Conservation (phyloP, 2,888 invertebrate genomes). For the Hirtodrosophila duncani region DNA sequence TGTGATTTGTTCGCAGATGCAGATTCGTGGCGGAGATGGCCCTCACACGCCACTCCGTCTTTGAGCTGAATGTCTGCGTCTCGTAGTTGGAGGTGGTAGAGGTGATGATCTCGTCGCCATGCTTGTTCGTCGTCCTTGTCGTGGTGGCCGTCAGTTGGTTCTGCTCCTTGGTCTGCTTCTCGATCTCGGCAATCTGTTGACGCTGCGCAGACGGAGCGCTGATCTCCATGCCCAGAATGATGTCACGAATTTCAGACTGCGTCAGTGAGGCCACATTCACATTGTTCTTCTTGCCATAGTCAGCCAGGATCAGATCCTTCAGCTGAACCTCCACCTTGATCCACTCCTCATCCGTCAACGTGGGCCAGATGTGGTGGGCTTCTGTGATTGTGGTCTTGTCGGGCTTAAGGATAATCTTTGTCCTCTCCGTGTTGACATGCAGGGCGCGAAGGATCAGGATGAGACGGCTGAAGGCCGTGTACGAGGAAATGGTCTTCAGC, state of each 20-base stretch:
- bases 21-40: slow-evolving; percentile 99
- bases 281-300: slow-evolving; percentile 99
- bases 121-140: slow-evolving; percentile 98
- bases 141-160: slow-evolving; percentile 98
- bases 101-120: slow-evolving; percentile 99
- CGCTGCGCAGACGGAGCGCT: slow-evolving; percentile 99
- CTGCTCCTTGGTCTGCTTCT: slow-evolving; percentile 99
- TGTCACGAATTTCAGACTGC: slow-evolving; percentile 99
- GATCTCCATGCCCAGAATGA: slow-evolving; percentile 99
- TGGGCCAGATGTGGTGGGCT: slow-evolving; percentile 99
- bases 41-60: slow-evolving; percentile 99
- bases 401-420: slow-evolving; percentile 98
- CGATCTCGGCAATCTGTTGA: slow-evolving; percentile 99
- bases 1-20: slow-evolving; percentile 98
- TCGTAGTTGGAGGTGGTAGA: slow-evolving; percentile 99
- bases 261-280: slow-evolving; percentile 99
- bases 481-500: slow-evolving; percentile 99
- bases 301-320: slow-evolving; percentile 98
- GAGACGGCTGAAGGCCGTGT: slow-evolving; percentile 98
- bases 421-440: slow-evolving; percentile 99
- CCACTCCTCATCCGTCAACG: slow-evolving; percentile 98
- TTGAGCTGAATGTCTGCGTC: slow-evolving; percentile 97
- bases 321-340: slow-evolving; percentile 99
- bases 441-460: slow-evolving; percentile 97
- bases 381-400: slow-evolving; percentile 99